phyloP scores from a whole-genome alignment of 2,113 vertebrate species.

The Ceuthmochares aereus region DNA sequence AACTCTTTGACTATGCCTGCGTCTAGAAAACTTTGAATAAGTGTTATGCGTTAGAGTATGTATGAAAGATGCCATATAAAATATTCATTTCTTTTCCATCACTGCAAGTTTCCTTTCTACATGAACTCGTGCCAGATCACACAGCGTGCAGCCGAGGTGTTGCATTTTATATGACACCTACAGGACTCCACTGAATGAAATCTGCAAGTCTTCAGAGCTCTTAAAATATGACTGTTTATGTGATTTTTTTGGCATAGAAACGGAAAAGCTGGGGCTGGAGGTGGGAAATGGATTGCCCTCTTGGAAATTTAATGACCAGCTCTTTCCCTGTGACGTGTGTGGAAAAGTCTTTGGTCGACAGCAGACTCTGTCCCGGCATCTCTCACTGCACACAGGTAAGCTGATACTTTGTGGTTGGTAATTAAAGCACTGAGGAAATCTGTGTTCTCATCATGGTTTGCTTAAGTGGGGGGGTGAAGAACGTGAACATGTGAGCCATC shows the following conservation, averaged over 20 bases:
- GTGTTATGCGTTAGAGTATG: neutral
- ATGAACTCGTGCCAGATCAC: neutral
- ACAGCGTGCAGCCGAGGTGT: neutral
- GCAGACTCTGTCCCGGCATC: slow-evolving; percentile 95
- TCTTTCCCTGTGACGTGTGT: slow-evolving; percentile 94
- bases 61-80: neutral
- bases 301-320: slow-evolving; percentile 94
- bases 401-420: neutral
- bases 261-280: slow-evolving; percentile 87
- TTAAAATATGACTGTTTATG: slow-evolving; percentile 5
- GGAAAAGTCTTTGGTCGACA: slow-evolving; percentile 97
- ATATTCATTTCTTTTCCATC: neutral
- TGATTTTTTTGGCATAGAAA: slow-evolving; percentile 77
- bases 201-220: neutral
- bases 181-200: neutral
- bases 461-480: neutral
- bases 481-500: neutral
- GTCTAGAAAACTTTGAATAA: neutral
- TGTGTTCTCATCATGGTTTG: accelerated
- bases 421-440: neutral
- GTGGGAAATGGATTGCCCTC: slow-evolving; percentile 88
- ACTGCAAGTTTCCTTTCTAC: neutral
- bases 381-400: slow-evolving; percentile 96
- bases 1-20: neutral
- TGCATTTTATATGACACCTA: neutral